A percentile compares a stretch with the other conserved stretches of the same genome.
Conservation (phyloP, 2,113 vertebrate genomes). For the Petrocephalus zakoni region DNA sequence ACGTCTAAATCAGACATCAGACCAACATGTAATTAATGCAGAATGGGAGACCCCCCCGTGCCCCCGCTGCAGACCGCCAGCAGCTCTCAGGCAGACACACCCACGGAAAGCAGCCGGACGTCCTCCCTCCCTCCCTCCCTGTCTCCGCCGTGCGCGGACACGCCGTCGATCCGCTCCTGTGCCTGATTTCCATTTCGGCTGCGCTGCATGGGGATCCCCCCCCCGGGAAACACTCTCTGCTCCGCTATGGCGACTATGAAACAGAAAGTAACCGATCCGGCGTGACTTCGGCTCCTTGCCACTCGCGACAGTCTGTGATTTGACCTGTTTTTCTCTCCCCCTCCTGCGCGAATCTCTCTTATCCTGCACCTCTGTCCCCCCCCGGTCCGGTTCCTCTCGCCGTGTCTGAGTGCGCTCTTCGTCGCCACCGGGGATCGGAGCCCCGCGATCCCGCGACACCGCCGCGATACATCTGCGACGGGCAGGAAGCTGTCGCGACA, state of each 20-base stretch:
- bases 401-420: no score
- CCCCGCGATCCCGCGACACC: background rate
- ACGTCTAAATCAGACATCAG: background rate
- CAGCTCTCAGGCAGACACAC: background rate
- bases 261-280: slow-evolving; percentile 20
- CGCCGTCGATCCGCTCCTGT: background rate
- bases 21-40: background rate
- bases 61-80: background rate
- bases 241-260: background rate
- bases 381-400: no score
- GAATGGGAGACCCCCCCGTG: background rate
- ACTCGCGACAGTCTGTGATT: slow-evolving; percentile 28
- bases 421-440: background rate
- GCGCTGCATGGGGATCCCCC: background rate
- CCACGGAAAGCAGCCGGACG: background rate
- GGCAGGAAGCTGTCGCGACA: background rate
- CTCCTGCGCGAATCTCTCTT: slow-evolving; percentile 31
- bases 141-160: no score
- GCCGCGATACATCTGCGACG: background rate
- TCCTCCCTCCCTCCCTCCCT: background rate
- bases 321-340: slow-evolving; percentile 33
- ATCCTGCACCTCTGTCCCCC: no score
- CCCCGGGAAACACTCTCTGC: no score
- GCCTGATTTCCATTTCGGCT: no score
- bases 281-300: slow-evolving; percentile 18